Base-by-base conservation (phyloP, 2,113 vertebrate species). In the Heterochromis multidens region DNA sequence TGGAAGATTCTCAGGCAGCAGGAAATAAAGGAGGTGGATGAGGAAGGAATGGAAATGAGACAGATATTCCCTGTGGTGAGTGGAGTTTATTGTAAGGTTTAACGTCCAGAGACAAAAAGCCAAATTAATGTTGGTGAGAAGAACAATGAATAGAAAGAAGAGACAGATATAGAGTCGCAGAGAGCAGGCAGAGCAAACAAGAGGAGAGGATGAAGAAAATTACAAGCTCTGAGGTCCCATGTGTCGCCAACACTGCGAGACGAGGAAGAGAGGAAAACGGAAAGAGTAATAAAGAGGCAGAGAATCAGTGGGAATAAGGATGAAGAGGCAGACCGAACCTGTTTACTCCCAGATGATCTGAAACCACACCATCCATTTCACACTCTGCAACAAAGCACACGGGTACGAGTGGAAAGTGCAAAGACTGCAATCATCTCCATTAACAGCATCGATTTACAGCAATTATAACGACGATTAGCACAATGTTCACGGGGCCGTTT, bases 361-460 rank as follows among this genome's bases (percentile, higher is more conserved):
- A 86, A 88, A 80, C 57, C 54, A 37, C 57, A 57, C 59, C 2
- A 7, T 16, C 62, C 77, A 62, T 88, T 84, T 81, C 43, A 58
- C 79, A 80, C 63, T 56, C 2, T 23, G 81, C 86, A 85, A 85
- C 80, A 77, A 81, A 86, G 82, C 77, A 79, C 76, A 85, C 11
- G 61, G 81, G 90, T 76, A 88, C 83, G 83, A 81, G 61, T 11
- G 31, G 13, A 60, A 31, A 77, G 80, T 70, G 72, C 63, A 81
- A 77, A 88, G 67, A 67, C 86, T 82, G 54, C 82, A 80, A 92
- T 90, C 88, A 90, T 82, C 81, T 27, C 54, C 84, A 87, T 90
- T 88, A 84, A 85, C 63, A 19, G 85, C 83, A 74, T 84, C 40
- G 5, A 43, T 43, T 43, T 43, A 13, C 40, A 43, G 40, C 74